These are phyloP conservation scores for Eupithecia dodoneata DNA, from an alignment of 2,888 invertebrate genomes.

Conservation along the genomic window DNA sequence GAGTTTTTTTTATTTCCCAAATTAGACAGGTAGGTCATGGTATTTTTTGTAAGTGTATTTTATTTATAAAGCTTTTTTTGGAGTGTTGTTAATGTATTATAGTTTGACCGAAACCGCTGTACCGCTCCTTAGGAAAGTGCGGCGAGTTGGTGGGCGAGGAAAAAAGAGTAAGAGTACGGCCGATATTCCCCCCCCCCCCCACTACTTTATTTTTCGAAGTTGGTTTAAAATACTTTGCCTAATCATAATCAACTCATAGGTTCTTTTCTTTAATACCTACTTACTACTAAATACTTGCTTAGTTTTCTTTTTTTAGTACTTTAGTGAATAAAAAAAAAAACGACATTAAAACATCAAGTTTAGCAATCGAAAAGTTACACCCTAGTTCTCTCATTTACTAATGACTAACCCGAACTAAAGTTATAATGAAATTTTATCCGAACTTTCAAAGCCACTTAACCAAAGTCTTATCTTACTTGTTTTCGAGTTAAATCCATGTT, in stretches of 20 bases:
- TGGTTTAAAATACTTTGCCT: too few relatives aligned
- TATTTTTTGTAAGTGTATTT: not conserved
- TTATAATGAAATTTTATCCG: conserved; percentile 15
- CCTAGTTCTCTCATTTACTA: conserved; percentile 6
- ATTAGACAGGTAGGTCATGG: not conserved
- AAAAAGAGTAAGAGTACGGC: too few relatives aligned
- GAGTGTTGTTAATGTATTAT: too few relatives aligned
- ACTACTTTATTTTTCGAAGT: too few relatives aligned
- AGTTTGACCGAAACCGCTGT: too few relatives aligned
- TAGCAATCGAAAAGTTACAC: not conserved
- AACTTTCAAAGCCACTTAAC: conserved; percentile 9
- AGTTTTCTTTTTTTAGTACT: not conserved
- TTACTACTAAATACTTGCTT: too few relatives aligned
- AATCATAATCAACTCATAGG: too few relatives aligned
- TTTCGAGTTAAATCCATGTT: conserved; percentile 6
- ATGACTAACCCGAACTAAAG: conserved; percentile 5
- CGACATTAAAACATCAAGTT: not conserved
- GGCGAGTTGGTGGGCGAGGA: too few relatives aligned
- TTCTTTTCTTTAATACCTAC: too few relatives aligned
- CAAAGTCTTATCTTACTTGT: conserved; percentile 6
- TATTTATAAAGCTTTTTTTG: too few relatives aligned
- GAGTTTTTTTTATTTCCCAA: not conserved
- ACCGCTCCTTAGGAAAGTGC: too few relatives aligned
- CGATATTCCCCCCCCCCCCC: too few relatives aligned
- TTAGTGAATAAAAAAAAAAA: not conserved